Evolutionary conservation across 92 coral and sea anemone genomes (phyloP), one percentile per base, ranked within the genome.

Genomic region (Phenganax subtilis): DNA sequence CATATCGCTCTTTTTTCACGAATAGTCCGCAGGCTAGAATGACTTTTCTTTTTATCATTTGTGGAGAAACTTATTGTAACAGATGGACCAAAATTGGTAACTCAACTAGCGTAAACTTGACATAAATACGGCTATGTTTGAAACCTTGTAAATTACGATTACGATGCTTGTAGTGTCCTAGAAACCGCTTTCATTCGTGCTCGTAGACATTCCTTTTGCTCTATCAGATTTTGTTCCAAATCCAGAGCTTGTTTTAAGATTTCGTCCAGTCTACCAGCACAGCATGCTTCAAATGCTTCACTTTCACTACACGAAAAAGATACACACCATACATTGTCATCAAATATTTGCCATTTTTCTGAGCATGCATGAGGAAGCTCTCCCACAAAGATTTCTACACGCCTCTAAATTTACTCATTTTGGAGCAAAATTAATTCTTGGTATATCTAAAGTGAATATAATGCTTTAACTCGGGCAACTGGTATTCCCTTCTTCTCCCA

Each of bases 281-380:
- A 93, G 72, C 89, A 89, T 57, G 90, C 89, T 78, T 96, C 99
- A 78, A 96, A 96, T 37, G 97, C 88, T 84, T 92, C 99, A 74
- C 99, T 91, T 67, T 96, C 96, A 62, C 96, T 91, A 87, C 54
- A 80, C 9, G 16, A 29, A 30, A 57, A 28, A 47, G 12, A 55
- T 31, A 9, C 30, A 56, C 12, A 73, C 14, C 37, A 8, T 2
- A 8, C 17, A 10, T 4, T 59, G 31, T 7, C 6, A 58, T 25
- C 8, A 51, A 30, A 31, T 3, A 10, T 28, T 72, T 54, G 14
- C 15, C 20, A 27, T 37, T 37, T 37, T 37, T 2, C 47, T 37
- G 47, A 37, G 47, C 47, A 37, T 37, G 47, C 47, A 37, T 37
- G 5, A 2, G 47, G 47, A 5, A 20, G 25, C 25, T 20, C 25